Base-by-base conservation (phyloP, 2,113 vertebrate genomes). In the Noctilio leporinus region DNA sequence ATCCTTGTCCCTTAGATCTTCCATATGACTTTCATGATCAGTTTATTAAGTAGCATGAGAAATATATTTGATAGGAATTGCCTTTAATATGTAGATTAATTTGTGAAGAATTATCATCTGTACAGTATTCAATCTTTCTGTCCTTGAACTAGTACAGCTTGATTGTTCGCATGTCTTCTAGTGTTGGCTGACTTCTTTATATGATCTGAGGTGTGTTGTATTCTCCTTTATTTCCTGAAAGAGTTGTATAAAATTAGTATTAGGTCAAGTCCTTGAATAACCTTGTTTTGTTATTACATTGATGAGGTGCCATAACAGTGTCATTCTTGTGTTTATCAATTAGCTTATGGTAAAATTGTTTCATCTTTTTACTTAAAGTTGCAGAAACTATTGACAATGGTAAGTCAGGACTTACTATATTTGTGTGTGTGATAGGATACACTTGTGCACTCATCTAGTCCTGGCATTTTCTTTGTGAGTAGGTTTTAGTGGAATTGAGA, bases 401-500 rank as follows among this genome's bases (percentile, higher is more conserved):
- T 43, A 40, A 81, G 1, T 81, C 26, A 81, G 26, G 53, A 59
- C 26, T 75, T 75, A 75, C 28, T 59, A 10, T 43, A 43, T 43
- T 91, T 80, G 7, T 78, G 30, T 84, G 10, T 76, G 67, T 82
- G 53, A 38, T 91, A 69, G 22, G 57, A 89, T 49, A 72, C n/a
- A 72, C 43, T 28, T n/a, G 10, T 93, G 75, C 20, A 67, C 33
- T 30, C 7, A 28, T 75, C 17, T 43, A 92, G 7, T 49, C 26
- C 9, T 96, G 17, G 10, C 11, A 57, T 86, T 94, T 95, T 78
- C 35, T 84, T 93, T 84, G 10, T 77, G 35, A 90, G 24, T 38
- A 78, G 7, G 11, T 86, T 94, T 88, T 91, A 64, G 65, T 83
- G 43, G 76, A 95, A 93, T 89, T 90, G 83, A 35, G 75, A 86